Percentiles rank a stretch among this genome's conserved stretches.
Evolutionary conservation across 2,113 vertebrate species (phyloP).

Genomic region (Hylia prasina): DNA sequence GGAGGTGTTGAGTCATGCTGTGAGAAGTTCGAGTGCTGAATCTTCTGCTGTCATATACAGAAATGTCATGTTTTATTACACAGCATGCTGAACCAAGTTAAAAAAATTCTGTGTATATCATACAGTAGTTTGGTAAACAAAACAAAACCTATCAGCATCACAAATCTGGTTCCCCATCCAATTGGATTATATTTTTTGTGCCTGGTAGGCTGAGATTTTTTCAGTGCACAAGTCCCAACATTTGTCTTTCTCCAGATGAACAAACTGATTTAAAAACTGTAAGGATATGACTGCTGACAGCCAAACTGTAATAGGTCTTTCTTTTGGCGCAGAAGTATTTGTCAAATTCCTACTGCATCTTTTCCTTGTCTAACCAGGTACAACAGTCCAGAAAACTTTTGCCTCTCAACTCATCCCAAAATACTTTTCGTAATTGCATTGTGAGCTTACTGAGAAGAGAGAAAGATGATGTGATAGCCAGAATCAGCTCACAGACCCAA

Average conservation of each 20-base stretch:
- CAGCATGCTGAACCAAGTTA: neutral
- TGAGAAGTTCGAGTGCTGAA: neutral
- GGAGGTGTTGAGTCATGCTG: constrained; percentile 46
- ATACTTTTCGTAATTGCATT: neutral
- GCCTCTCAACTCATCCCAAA: neutral
- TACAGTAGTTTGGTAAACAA: neutral
- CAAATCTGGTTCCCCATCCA: neutral
- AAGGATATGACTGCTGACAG: neutral
- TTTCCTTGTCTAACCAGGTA: neutral
- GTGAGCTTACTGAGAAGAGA: neutral
- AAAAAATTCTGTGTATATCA: neutral
- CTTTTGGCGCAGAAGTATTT: neutral
- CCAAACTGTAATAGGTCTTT: neutral
- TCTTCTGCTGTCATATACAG: constrained; percentile 8
- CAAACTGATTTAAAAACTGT: neutral
- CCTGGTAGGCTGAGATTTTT: neutral
- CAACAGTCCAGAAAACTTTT: neutral
- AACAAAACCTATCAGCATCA: constrained; percentile 6
- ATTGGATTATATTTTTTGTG: neutral
- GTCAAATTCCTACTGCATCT: neutral
- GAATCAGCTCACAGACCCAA: neutral
- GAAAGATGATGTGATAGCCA: neutral
- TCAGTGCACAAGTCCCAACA: neutral
- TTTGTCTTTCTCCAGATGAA: constrained; percentile 9
- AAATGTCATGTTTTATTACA: neutral